Evolutionary conservation across 2,797 vertebrate genomes (phyloP).

Genomic region (Argya squamiceps): DNA sequence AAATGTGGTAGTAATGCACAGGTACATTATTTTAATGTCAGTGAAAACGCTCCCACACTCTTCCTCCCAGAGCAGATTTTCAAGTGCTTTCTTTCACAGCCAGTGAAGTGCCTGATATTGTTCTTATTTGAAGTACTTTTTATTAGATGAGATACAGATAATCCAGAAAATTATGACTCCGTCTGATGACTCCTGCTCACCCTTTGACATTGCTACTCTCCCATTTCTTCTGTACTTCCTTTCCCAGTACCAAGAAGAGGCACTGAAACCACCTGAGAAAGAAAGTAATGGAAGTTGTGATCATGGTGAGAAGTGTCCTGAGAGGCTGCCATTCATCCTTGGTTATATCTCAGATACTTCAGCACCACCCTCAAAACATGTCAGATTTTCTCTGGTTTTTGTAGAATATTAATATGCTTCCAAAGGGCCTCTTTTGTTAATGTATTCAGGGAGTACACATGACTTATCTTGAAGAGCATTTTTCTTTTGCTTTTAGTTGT

Average conservation of each 20-base stretch:
- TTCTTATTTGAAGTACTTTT: background rate
- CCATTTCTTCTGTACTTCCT: background rate
- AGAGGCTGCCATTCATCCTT: background rate
- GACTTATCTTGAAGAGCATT: background rate
- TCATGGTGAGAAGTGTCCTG: background rate
- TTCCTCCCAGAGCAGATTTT: background rate
- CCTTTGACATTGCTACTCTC: background rate
- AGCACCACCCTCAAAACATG: background rate
- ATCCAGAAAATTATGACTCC: background rate
- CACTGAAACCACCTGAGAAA: background rate
- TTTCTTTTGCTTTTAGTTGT: background rate
- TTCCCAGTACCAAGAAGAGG: background rate
- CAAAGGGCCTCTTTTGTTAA: background rate
- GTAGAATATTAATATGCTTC: background rate
- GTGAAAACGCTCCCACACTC: background rate
- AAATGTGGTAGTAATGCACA: background rate
- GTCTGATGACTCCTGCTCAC: background rate
- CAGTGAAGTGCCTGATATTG: background rate
- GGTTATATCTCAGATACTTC: background rate
- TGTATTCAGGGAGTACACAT: background rate
- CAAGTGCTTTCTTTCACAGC: background rate
- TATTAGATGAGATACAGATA: background rate
- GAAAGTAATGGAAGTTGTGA: background rate
- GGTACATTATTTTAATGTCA: background rate
- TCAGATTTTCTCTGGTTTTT: background rate